Evolutionary conservation across 2,113 vertebrate genomes (phyloP).

Genomic region (Variabilichromis moorii): DNA sequence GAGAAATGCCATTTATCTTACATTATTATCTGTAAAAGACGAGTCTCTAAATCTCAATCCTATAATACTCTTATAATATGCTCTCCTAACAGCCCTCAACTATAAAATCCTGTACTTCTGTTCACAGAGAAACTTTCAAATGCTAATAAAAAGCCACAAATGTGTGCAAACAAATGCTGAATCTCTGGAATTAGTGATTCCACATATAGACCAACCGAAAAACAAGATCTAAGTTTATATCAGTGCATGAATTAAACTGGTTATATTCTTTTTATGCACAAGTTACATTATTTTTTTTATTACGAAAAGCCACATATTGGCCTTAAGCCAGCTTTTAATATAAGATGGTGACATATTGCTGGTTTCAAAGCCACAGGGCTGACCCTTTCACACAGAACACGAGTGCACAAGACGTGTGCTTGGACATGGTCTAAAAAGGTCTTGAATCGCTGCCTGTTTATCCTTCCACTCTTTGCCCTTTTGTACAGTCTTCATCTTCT

Average conservation of each 20-base stretch:
- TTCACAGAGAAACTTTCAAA: not conserved
- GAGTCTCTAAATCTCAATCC: not conserved
- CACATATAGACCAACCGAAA: not conserved
- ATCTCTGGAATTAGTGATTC: not conserved
- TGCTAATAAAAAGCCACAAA: not conserved
- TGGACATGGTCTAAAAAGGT: constrained; percentile 10
- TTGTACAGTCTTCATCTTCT: constrained; percentile 3
- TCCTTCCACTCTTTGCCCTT: constrained; percentile 32
- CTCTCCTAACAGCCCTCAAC: not conserved
- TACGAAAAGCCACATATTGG: not conserved
- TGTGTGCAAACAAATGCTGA: not conserved
- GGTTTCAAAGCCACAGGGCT: not conserved
- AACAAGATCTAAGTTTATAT: not conserved
- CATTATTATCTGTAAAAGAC: constrained; percentile 25
- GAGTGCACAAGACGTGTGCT: not conserved
- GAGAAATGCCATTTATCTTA: constrained; percentile 5
- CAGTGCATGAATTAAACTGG: not conserved
- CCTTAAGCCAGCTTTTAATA: not conserved
- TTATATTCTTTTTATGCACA: not conserved
- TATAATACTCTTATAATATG: not conserved
- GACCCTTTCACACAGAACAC: constrained; percentile 37
- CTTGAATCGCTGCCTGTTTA: constrained; percentile 9
- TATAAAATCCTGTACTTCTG: not conserved
- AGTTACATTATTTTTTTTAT: not conserved
- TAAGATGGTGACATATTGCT: not conserved